Conservation (phyloP, 2,113 vertebrate genomes). For the Pleuronectes platessa region DNA sequence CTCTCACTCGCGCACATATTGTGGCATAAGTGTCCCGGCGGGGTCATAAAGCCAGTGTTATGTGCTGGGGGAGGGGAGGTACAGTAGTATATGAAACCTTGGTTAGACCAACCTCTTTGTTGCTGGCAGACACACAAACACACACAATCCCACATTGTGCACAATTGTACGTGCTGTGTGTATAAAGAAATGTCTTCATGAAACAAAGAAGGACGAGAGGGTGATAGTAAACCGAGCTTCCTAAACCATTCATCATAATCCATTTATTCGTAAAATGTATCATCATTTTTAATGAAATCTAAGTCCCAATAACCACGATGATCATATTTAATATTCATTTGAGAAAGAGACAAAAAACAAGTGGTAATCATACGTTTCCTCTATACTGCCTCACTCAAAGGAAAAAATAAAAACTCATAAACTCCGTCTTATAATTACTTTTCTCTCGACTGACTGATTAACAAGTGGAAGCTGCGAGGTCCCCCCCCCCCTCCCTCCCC, state of each 20-base stretch:
- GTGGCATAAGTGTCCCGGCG: conserved; percentile 50
- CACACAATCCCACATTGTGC: too few species aligned
- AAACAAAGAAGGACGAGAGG: neutral
- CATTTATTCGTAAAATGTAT: too few species aligned
- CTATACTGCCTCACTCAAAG: neutral
- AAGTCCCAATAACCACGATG: too few species aligned
- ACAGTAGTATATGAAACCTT: conserved; percentile 50
- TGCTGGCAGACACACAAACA: too few species aligned
- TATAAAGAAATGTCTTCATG: too few species aligned
- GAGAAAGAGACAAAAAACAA: neutral
- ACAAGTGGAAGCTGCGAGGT: conserved; percentile 30
- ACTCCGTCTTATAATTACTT: conserved; percentile 39
- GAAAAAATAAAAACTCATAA: conserved; percentile 40
- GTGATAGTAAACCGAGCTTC: neutral
- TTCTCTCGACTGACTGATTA: conserved; percentile 41
- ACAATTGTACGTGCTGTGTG: too few species aligned
- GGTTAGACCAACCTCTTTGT: conserved; percentile 32
- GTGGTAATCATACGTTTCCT: too few species aligned
- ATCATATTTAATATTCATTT: too few species aligned
- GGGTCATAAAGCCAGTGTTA: conserved; percentile 51
- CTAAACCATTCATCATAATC: too few species aligned
- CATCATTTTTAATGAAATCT: too few species aligned
- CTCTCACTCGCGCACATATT: conserved; percentile 4
- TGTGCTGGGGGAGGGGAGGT: conserved; percentile 51
- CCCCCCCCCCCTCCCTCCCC: conserved; percentile 6